Percentiles rank a stretch among this genome's conserved stretches.
phyloP scores from a whole-genome alignment of 2,797 vertebrate genomes.

The Gallinago nigripennis region DNA sequence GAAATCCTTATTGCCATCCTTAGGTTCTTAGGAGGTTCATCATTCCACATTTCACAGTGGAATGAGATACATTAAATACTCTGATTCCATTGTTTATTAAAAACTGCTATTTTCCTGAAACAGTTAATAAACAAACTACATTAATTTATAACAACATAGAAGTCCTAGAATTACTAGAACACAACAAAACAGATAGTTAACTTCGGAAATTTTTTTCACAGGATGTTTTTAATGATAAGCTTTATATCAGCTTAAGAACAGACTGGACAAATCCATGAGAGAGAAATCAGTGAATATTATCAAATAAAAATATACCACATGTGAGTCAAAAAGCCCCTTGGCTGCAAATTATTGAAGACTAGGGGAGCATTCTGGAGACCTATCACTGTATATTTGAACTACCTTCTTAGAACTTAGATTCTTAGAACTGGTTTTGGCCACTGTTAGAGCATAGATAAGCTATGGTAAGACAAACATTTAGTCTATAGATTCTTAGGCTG shows the following conservation, averaged over 20 bases:
- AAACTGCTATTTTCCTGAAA: not conserved
- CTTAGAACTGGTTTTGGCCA: not conserved
- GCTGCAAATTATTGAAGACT: not conserved
- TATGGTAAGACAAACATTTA: not conserved
- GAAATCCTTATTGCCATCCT: not conserved
- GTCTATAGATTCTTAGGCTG: not conserved
- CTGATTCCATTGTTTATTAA: not conserved
- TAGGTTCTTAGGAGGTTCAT: not conserved
- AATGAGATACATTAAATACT: not conserved
- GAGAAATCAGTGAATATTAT: not conserved
- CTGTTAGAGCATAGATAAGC: too few species aligned
- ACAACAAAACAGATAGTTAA: not conserved
- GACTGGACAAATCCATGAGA: not conserved
- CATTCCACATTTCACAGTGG: not conserved
- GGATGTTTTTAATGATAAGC: not conserved
- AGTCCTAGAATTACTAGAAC: not conserved
- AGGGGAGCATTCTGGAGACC: not conserved
- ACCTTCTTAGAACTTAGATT: not conserved
- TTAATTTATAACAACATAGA: not conserved
- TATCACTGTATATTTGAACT: not conserved
- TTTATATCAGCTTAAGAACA: not conserved
- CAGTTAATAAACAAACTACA: not conserved
- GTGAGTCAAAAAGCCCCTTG: not conserved
- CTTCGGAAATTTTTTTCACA: not conserved
- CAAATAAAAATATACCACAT: not conserved